Evolutionary conservation across 2,888 invertebrate species (phyloP).

Genomic region (Argyra leucocephala): DNA sequence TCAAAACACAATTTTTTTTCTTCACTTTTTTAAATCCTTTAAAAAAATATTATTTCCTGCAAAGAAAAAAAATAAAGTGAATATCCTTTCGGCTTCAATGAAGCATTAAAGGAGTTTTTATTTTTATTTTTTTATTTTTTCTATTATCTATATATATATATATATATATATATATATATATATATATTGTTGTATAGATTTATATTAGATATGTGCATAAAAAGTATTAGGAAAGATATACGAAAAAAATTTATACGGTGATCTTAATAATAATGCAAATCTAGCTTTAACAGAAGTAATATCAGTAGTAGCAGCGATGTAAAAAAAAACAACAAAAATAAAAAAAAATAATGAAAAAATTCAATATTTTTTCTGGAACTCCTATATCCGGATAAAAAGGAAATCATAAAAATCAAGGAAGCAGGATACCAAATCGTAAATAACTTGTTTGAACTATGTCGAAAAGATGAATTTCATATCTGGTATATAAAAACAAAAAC

Average conservation of each 20-base stretch:
- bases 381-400: not conserved
- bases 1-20: not conserved
- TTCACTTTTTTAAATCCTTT: not conserved
- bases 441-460: not conserved
- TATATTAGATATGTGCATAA: not conserved
- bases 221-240: too few species aligned
- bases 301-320: not conserved
- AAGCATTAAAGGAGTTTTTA: not conserved
- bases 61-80: not conserved
- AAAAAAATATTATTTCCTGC: not conserved
- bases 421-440: conserved; percentile 6
- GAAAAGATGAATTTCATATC: not conserved
- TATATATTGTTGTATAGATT: too few species aligned
- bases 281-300: not conserved
- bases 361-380: conserved; percentile 3
- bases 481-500: not conserved
- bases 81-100: conserved; percentile 4
- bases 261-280: not conserved
- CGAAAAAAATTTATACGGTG: not conserved
- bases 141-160: too few species aligned
- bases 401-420: conserved; percentile 6
- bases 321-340: not conserved
- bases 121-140: not conserved
- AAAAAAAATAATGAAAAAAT: not conserved
- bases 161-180: too few species aligned